Percentiles rank a stretch among this genome's conserved stretches.
Conservation (phyloP, 2,113 vertebrate genomes). For the Isichthys henryi region DNA sequence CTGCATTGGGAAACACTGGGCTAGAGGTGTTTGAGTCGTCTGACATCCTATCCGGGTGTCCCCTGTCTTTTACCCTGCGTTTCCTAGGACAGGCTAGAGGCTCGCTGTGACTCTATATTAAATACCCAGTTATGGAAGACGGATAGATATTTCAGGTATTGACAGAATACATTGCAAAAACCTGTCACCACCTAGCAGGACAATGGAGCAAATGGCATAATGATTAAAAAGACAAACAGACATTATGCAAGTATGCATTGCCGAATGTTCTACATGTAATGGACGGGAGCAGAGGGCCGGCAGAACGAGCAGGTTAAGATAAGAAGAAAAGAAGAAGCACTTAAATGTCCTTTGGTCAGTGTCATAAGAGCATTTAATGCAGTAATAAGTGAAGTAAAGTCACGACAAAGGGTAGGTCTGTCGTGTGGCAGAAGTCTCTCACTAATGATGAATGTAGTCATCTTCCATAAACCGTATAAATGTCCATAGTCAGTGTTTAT, state of each 20-base stretch:
- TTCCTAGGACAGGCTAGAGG: not conserved
- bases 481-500: not conserved
- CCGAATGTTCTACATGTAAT: not conserved
- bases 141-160: not conserved
- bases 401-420: not conserved
- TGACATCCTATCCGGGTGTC: not conserved
- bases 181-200: not conserved
- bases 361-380: not conserved
- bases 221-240: not conserved
- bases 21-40: not conserved
- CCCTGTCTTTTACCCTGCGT: not conserved
- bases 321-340: not conserved
- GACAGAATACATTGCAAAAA: not conserved
- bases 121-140: not conserved
- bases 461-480: not conserved
- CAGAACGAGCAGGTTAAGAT: not conserved
- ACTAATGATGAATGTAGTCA: not conserved
- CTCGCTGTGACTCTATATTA: not conserved
- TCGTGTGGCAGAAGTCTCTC: not conserved
- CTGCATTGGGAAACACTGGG: not conserved
- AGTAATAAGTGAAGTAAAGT: not conserved
- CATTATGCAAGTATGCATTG: not conserved
- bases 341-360: not conserved
- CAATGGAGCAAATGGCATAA: not conserved
- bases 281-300: not conserved